Evolutionary conservation across 2,797 vertebrate species (phyloP).

Genomic region (Odontamblyopus lacepedii): DNA sequence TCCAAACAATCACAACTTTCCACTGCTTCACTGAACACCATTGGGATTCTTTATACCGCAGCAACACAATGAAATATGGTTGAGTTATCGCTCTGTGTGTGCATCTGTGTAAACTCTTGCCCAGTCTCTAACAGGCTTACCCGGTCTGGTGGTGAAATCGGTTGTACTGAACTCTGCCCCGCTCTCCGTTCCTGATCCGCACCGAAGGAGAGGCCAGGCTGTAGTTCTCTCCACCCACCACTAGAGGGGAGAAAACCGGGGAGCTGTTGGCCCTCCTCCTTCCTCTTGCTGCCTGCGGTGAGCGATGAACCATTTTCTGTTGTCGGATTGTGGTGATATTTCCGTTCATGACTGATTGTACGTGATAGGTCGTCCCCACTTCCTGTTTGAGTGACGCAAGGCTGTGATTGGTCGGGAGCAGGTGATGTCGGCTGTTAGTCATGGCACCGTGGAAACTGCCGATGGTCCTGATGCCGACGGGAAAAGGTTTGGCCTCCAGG

Average conservation of each 20-base stretch:
- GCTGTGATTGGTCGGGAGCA: slow-evolving; percentile 41
- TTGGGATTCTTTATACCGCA: no score
- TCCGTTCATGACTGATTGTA: slow-evolving; percentile 46
- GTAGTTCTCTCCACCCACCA: slow-evolving; percentile 79
- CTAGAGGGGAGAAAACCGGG: slow-evolving; percentile 68
- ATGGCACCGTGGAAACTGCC: slow-evolving; percentile 68
- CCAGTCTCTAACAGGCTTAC: slow-evolving; percentile 36
- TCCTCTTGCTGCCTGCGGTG: slow-evolving; percentile 50
- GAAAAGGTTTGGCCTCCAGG: slow-evolving; percentile 65
- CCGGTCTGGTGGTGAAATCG: slow-evolving; percentile 63
- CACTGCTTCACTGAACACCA: no score
- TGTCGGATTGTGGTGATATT: slow-evolving; percentile 57
- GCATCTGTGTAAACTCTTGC: no score
- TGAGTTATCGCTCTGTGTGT: no score
- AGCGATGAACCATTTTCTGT: slow-evolving; percentile 46
- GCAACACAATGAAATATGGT: no score
- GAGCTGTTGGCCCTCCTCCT: slow-evolving; percentile 69
- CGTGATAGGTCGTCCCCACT: slow-evolving; percentile 34
- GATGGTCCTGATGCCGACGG: slow-evolving; percentile 63
- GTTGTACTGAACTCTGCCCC: slow-evolving; percentile 55
- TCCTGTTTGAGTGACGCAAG: slow-evolving; percentile 42
- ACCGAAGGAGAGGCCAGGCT: slow-evolving; percentile 68
- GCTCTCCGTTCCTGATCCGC: slow-evolving; percentile 58
- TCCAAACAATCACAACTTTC: no score
- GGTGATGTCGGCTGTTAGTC: slow-evolving; percentile 68